A percentile compares a stretch with the other conserved stretches of the same genome.
phyloP scores from a whole-genome alignment of 2,888 invertebrate species.

The Hofmannophila pseudospretella region DNA sequence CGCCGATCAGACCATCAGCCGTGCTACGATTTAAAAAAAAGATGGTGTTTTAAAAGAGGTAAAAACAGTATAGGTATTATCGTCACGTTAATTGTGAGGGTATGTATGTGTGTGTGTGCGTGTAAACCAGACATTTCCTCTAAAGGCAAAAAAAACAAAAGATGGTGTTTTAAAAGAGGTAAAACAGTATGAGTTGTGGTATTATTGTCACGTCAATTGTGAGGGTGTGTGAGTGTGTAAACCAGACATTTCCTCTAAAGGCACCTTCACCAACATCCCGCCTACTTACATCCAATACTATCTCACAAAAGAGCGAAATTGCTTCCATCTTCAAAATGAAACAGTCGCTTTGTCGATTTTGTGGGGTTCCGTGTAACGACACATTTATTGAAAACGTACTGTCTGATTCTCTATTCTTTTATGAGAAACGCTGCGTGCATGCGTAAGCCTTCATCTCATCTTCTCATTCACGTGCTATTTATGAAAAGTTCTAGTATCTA shows the following conservation, averaged over 20 bases:
- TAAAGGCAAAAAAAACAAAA: too few relatives aligned
- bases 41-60: too few relatives aligned
- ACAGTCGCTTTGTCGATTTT: conserved; percentile 64
- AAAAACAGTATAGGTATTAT: too few relatives aligned
- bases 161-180: too few relatives aligned
- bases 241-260: conserved; percentile 37
- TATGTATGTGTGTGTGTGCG: too few relatives aligned
- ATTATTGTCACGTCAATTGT: conserved; percentile 20
- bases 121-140: conserved; percentile 38
- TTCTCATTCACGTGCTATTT: too few relatives aligned
- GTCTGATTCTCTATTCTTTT: conserved; percentile 43
- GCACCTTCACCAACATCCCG: conserved; percentile 31
- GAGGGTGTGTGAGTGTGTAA: conserved; percentile 31
- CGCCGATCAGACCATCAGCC: too few relatives aligned
- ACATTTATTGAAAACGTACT: conserved; percentile 58
- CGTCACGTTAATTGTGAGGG: conserved; percentile 24
- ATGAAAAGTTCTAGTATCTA: too few relatives aligned
- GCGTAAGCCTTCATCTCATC: conserved; percentile 8
- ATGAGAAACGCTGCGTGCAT: conserved; percentile 29
- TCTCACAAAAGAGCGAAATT: conserved; percentile 63
- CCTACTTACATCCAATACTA: conserved; percentile 61
- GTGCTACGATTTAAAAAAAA: too few relatives aligned
- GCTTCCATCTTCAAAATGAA: conserved; percentile 63
- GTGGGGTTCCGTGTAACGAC: conserved; percentile 52
- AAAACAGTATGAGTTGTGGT: too few relatives aligned